A percentile compares a stretch with the other conserved stretches of the same genome.
These are phyloP conservation scores for Branchinecta sandiegonensis DNA, from an alignment of 2,888 invertebrate species.

Conservation along the genomic window DNA sequence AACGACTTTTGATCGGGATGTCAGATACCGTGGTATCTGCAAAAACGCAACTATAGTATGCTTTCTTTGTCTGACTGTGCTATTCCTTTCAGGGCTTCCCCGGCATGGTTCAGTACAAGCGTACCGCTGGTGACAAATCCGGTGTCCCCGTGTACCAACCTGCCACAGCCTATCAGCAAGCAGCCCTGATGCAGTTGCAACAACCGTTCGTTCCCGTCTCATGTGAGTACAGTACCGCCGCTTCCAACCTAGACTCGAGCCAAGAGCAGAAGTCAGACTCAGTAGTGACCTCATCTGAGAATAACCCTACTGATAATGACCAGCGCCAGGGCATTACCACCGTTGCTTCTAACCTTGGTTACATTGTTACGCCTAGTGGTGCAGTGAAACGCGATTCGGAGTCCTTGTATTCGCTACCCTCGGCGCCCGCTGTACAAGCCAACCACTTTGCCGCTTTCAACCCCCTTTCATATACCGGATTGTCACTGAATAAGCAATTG, in stretches of 20 bases:
- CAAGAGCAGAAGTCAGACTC: conserved; percentile 19
- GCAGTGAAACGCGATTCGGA: conserved; percentile 18
- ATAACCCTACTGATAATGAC: conserved; percentile 15
- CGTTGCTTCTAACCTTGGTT: conserved; percentile 21
- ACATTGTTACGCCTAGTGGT: conserved; percentile 29
- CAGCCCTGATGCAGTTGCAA: conserved; percentile 73
- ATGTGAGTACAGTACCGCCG: conserved; percentile 64
- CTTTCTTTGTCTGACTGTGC: conserved; percentile 17
- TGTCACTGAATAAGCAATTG: conserved; percentile 42
- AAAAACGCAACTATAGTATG: not conserved
- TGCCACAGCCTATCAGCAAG: conserved; percentile 51
- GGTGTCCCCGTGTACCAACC: conserved; percentile 92
- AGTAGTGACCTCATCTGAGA: not conserved
- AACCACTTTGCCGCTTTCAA: conserved; percentile 36
- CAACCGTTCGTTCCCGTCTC: conserved; percentile 96
- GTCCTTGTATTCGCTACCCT: conserved; percentile 16
- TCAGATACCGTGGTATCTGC: not conserved
- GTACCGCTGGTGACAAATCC: conserved; percentile 80
- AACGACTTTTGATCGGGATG: no score
- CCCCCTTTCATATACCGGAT: conserved; percentile 52
- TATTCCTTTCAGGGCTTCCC: conserved; percentile 60
- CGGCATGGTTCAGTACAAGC: conserved; percentile 89
- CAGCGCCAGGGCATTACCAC: conserved; percentile 17
- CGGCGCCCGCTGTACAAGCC: conserved; percentile 1
- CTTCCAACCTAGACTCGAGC: conserved; percentile 29